phyloP scores from a whole-genome alignment of 2,113 vertebrate genomes.

The Lipophrys pholis region DNA sequence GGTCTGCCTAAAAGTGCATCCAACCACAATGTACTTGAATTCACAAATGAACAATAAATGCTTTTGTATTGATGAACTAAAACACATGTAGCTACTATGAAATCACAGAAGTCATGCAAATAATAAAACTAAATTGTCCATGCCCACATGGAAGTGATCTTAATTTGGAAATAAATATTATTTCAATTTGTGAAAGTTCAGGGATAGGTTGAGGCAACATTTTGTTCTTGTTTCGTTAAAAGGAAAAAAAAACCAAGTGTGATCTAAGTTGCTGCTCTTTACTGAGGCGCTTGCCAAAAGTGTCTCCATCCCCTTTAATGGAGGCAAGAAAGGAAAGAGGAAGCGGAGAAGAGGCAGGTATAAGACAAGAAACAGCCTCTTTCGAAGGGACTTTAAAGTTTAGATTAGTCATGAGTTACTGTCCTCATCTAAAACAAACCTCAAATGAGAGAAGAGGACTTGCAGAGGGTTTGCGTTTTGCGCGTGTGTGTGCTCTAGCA shows the following conservation, averaged over 20 bases:
- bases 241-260: background rate
- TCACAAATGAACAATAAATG: background rate
- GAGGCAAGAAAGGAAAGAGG: constrained; percentile 30
- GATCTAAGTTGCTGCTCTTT: background rate
- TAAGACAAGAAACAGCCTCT: constrained; percentile 59
- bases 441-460: constrained; percentile 54
- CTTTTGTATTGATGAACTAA: no score
- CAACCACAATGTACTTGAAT: no score
- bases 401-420: constrained; percentile 59
- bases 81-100: background rate
- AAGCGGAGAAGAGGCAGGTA: constrained; percentile 42
- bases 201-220: background rate
- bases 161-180: background rate
- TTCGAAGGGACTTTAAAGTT: constrained; percentile 52
- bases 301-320: constrained; percentile 46
- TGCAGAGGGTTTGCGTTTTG: constrained; percentile 45
- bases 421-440: constrained; percentile 52
- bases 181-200: background rate
- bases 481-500: constrained; percentile 24
- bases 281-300: no score
- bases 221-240: background rate
- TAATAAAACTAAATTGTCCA: background rate
- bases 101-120: background rate
- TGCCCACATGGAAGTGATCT: background rate
- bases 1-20: no score